Evolutionary conservation across 2,888 invertebrate species (phyloP).

Genomic region (Phymatocera aterrima): DNA sequence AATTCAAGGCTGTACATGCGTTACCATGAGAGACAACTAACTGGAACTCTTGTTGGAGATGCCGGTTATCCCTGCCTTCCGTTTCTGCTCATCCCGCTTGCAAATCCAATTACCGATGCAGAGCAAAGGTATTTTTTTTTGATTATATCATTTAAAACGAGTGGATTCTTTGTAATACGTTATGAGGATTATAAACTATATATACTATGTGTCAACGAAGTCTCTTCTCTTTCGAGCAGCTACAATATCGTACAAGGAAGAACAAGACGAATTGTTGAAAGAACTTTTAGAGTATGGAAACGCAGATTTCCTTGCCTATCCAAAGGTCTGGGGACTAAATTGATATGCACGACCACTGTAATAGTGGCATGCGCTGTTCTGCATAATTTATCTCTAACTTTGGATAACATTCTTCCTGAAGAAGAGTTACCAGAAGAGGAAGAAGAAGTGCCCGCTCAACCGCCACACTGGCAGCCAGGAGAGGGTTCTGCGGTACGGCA

Average conservation of each 20-base stretch:
- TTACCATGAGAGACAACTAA: conserved; percentile 42
- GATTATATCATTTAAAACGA: background rate
- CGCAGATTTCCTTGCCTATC: no score
- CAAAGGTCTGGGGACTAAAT: conserved; percentile 43
- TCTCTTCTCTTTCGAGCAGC: no score
- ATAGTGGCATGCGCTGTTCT: no score
- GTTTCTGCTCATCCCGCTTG: conserved; percentile 50
- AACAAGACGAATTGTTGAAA: no score
- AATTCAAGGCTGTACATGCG: conserved; percentile 49
- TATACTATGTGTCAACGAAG: background rate
- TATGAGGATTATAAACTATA: background rate
- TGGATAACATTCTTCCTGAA: conserved; percentile 49
- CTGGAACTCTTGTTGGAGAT: conserved; percentile 52
- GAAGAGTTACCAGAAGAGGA: conserved; percentile 47
- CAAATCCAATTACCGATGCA: conserved; percentile 50
- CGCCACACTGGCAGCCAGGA: conserved; percentile 34
- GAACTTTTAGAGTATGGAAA: no score
- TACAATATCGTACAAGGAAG: no score
- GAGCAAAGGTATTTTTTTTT: conserved; percentile 39
- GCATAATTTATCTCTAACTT: conserved; percentile 51
- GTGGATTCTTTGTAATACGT: background rate
- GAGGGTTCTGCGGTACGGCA: conserved; percentile 46
- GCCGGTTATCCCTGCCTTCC: conserved; percentile 51
- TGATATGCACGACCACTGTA: conserved; percentile 51
- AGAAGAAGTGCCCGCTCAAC: conserved; percentile 11